Evolutionary conservation across 1,140 invertebrate species (phyloP).

Genomic region (Sipha flava): DNA sequence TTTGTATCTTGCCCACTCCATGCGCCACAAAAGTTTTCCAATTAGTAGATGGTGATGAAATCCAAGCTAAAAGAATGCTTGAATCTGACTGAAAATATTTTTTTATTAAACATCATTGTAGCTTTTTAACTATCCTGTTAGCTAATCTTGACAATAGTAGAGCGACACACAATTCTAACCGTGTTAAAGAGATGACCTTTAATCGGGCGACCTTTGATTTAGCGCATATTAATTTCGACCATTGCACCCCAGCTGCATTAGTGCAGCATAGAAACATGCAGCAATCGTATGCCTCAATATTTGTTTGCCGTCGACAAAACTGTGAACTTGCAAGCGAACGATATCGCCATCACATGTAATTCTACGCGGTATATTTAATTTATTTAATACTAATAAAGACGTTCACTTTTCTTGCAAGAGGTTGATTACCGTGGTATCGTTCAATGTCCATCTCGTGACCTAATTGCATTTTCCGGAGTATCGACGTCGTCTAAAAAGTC

Average conservation of each 20-base stretch:
- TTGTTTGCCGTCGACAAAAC: constrained; percentile 40
- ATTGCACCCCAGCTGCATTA: background rate
- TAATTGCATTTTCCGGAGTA: too few species aligned
- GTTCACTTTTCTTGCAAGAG: too few species aligned
- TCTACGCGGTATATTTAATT: background rate
- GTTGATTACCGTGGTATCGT: too few species aligned
- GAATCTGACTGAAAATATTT: constrained; percentile 22
- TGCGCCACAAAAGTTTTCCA: constrained; percentile 25
- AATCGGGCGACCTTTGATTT: constrained; percentile 18
- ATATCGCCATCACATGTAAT: background rate
- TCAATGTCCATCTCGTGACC: too few species aligned
- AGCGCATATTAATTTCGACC: background rate
- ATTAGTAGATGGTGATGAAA: background rate
- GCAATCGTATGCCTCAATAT: constrained; percentile 38
- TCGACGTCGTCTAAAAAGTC: too few species aligned
- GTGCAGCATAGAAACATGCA: constrained; percentile 36
- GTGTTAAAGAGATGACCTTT: background rate
- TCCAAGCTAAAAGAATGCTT: constrained; percentile 15
- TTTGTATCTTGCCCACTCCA: constrained; percentile 39
- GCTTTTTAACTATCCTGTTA: constrained; percentile 34
- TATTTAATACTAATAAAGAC: background rate
- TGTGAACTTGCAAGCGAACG: constrained; percentile 36
- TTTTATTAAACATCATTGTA: background rate
- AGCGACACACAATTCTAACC: constrained; percentile 47
- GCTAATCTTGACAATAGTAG: constrained; percentile 42